Percentiles rank a stretch among this genome's conserved stretches.
Evolutionary conservation across 92 coral and sea anemone genomes (phyloP).

Genomic region (Bergia puertoricense): DNA sequence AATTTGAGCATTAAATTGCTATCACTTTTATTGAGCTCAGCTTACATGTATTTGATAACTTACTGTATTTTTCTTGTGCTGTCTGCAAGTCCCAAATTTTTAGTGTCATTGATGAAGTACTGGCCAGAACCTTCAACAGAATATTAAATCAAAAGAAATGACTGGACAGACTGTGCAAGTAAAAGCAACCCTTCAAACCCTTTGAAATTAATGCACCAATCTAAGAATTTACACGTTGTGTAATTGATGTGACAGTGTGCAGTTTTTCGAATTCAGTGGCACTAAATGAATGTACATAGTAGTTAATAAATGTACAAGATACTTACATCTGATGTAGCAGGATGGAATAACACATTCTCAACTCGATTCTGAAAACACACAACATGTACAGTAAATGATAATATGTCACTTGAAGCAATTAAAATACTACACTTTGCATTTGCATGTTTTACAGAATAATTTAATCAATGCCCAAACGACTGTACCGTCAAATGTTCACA

Average conservation of each 20-base stretch:
- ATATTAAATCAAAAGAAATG: not conserved
- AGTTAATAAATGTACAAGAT: not conserved
- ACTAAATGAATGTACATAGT: not conserved
- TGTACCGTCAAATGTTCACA: not conserved
- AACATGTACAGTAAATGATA: conserved; percentile 1
- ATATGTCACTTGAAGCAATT: not conserved
- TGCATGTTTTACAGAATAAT: no score
- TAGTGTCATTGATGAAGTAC: conserved; percentile 72
- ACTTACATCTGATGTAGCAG: conserved; percentile 89
- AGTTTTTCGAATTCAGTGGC: no score
- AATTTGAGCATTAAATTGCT: not conserved
- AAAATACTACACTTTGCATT: not conserved
- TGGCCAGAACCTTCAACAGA: conserved; percentile 72
- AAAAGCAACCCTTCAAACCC: no score
- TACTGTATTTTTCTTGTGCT: conserved; percentile 77
- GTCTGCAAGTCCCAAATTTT: conserved; percentile 88
- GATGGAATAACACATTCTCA: conserved; percentile 89
- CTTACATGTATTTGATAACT: conserved; percentile 39
- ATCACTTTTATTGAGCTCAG: not conserved
- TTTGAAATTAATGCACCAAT: no score
- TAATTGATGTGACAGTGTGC: no score
- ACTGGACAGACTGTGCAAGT: no score
- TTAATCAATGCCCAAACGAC: no score
- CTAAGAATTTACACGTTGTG: no score
- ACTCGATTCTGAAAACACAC: conserved; percentile 66